Evolutionary conservation across 2,888 invertebrate genomes (phyloP).

Genomic region (Lycia hirtaria): DNA sequence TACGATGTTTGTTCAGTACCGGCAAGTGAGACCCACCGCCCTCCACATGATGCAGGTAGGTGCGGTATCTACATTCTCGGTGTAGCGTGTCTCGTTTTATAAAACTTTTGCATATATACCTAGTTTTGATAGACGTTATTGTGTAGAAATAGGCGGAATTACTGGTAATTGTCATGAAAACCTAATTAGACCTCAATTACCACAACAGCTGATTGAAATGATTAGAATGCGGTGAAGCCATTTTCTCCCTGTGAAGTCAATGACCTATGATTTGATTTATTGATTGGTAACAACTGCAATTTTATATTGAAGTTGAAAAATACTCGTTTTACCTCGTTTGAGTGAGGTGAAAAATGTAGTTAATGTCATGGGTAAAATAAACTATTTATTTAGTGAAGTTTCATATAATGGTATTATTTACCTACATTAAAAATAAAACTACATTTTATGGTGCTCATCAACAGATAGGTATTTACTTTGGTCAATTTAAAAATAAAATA

Average conservation of each 20-base stretch:
- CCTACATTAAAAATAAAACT: too few relatives aligned
- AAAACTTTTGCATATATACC: background rate
- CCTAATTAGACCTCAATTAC: background rate
- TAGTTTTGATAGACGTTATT: background rate
- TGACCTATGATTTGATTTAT: constrained; percentile 10
- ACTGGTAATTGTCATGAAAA: too few relatives aligned
- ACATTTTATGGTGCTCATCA: too few relatives aligned
- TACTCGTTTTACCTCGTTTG: too few relatives aligned
- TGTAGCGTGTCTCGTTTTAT: constrained; percentile 6
- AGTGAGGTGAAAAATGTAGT: too few relatives aligned
- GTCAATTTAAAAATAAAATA: too few relatives aligned
- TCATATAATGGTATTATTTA: too few relatives aligned
- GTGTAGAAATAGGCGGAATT: background rate
- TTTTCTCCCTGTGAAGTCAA: constrained; percentile 10
- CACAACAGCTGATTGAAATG: constrained; percentile 9
- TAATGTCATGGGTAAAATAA: too few relatives aligned
- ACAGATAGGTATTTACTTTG: too few relatives aligned
- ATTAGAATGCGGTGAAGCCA: constrained; percentile 3
- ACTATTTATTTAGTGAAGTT: too few relatives aligned
- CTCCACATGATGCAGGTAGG: constrained; percentile 36
- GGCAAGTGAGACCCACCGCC: constrained; percentile 37
- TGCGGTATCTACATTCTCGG: constrained; percentile 14
- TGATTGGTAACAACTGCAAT: background rate
- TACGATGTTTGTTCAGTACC: constrained; percentile 34
- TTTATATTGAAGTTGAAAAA: too few relatives aligned